Conservation (phyloP, 2,888 invertebrate genomes). For the Falcaria lacertinaria region DNA sequence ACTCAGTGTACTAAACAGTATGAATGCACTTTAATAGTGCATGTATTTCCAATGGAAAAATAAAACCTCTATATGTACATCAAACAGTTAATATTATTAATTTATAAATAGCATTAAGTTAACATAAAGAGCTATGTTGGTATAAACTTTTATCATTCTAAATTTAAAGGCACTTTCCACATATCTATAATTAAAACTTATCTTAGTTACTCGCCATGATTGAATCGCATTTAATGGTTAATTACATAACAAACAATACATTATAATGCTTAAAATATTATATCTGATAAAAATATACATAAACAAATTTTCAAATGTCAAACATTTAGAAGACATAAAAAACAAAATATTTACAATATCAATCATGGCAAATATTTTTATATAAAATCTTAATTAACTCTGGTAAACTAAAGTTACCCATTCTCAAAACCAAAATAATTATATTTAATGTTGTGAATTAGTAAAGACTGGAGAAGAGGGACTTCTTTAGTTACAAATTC, state of each 20-base stretch:
- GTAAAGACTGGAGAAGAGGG: conserved; percentile 24
- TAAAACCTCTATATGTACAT: conserved; percentile 58
- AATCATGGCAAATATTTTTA: conserved; percentile 39
- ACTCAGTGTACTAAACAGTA: too few relatives aligned
- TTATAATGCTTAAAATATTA: conserved; percentile 30
- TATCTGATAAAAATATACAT: conserved; percentile 2
- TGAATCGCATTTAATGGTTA: conserved; percentile 29
- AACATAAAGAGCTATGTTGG: conserved; percentile 79
- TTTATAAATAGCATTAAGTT: conserved; percentile 78
- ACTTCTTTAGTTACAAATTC: conserved; percentile 18
- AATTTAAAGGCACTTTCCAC: conserved; percentile 78
- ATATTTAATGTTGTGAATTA: conserved; percentile 12
- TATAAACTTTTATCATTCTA: conserved; percentile 77
- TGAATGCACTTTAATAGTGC: too few relatives aligned
- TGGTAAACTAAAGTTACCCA: conserved; percentile 67
- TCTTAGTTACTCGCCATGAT: conserved; percentile 60
- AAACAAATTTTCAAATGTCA: conserved; percentile 1
- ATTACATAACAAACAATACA: conserved; percentile 31
- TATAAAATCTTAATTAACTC: conserved; percentile 41
- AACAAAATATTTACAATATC: conserved; percentile 16
- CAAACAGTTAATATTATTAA: conserved; percentile 79
- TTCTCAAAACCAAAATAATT: conserved; percentile 49
- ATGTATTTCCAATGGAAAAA: too few relatives aligned
- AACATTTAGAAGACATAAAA: not conserved
- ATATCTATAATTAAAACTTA: conserved; percentile 60